Conservation (phyloP, 2,797 vertebrate species). For the Sebastes hubbsi region DNA sequence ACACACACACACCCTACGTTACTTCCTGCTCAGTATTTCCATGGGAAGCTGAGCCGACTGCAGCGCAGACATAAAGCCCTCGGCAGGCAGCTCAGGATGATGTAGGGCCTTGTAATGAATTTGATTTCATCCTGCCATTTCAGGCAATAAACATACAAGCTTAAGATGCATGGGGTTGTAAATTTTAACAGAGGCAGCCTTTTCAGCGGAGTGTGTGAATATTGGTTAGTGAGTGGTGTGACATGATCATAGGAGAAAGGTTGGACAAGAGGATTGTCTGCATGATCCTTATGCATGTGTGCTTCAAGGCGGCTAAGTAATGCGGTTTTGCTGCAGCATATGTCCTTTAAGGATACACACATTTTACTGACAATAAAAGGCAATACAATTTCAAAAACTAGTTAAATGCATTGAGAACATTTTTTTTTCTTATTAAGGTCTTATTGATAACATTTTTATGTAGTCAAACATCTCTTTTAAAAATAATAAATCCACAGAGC, state of each 20-base stretch:
- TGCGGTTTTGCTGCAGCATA: neutral
- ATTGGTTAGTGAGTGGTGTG: conserved; percentile 50
- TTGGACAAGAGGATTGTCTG: conserved; percentile 19
- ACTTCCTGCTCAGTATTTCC: conserved; percentile 44
- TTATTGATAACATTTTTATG: no score
- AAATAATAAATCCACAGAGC: no score
- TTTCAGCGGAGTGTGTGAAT: conserved; percentile 47
- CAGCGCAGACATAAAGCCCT: conserved; percentile 56
- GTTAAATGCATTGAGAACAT: neutral
- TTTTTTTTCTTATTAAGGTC: neutral
- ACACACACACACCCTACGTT: neutral
- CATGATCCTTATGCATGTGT: neutral
- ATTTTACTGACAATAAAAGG: neutral
- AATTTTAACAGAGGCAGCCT: conserved; percentile 52
- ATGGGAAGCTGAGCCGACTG: conserved; percentile 37
- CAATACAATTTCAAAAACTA: neutral
- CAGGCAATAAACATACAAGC: conserved; percentile 72
- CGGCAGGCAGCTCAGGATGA: conserved; percentile 67
- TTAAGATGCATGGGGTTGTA: conserved; percentile 67
- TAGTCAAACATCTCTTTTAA: no score
- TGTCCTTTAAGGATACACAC: neutral
- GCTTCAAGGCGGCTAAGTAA: neutral
- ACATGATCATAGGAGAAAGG: conserved; percentile 26
- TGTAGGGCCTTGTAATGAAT: conserved; percentile 77
- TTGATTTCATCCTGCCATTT: conserved; percentile 76